Evolutionary conservation across 2,888 invertebrate genomes (phyloP), one percentile per base, ranked within the genome.

Genomic region (Drosophila cognata): DNA sequence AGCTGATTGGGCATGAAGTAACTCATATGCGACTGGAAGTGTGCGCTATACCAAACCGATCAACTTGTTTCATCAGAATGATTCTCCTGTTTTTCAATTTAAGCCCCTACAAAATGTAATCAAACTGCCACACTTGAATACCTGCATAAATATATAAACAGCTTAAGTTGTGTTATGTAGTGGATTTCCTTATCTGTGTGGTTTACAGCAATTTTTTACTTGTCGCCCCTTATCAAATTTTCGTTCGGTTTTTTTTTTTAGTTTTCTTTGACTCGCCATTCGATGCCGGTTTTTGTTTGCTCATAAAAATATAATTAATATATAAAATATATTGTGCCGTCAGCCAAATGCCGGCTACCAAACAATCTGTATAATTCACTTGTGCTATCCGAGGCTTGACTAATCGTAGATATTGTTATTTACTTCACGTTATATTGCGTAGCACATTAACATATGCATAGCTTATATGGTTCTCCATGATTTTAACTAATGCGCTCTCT

Each of bases 271-370:
- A 6, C 1, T 21, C 13, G 28, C 18, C 28, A 29, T 70, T 74
- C 70, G 18, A 4, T 4, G 70, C 70, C 76, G 63, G 57, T 13
- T 31, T 35, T 41, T 35, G 5, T 48, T 41, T 43, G 67, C 31
- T 35, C 21, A 59, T 33, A 33, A 13, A 57, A 56, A 71, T 11
- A 56, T 21, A 21, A 21, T 21, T 21, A 21, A 21, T 21, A 21
- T 21, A 21, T 21, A 21, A 21, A 21, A 21, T 21, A 21, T 21
- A 21, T 21, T 21, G 21, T 21, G 21, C 21, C 21, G 21, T 21
- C 21, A 21, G 21, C 21, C 21, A 21, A 21, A 21, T 21, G 21
- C 21, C 21, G 21, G 21, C 21, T 21, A 21, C 21, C 21, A 21
- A 21, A 21, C 21, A 21, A 43, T 29, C 6, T 6, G 8, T 41